These are phyloP conservation scores for Drosophila ustulata DNA, from an alignment of 2,888 invertebrate genomes.

Conservation along the genomic window DNA sequence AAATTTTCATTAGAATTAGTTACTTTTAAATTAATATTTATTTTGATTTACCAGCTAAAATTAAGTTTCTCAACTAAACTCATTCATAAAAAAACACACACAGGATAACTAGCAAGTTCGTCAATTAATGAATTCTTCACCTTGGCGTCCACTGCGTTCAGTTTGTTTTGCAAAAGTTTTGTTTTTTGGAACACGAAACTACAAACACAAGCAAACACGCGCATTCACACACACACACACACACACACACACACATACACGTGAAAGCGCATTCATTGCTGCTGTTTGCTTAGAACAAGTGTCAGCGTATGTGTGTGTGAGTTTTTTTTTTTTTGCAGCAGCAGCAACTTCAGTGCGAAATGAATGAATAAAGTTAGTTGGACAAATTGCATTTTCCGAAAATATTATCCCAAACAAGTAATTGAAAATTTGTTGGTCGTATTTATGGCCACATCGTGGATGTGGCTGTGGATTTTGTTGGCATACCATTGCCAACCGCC, in stretches of 20 bases:
- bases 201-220: slow-evolving; percentile 64
- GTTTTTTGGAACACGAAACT: slow-evolving; percentile 56
- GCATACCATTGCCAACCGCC: slow-evolving; percentile 6
- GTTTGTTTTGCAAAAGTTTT: slow-evolving; percentile 62
- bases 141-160: slow-evolving; percentile 22
- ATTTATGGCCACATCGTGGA: slow-evolving; percentile 61
- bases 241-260: slow-evolving; percentile 31
- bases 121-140: background rate
- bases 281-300: slow-evolving; percentile 57
- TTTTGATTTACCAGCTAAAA: too few relatives aligned
- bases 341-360: slow-evolving; percentile 54
- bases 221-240: slow-evolving; percentile 15
- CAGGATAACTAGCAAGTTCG: slow-evolving; percentile 11
- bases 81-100: background rate
- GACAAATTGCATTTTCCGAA: slow-evolving; percentile 81
- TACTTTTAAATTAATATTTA: too few relatives aligned
- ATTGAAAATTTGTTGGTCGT: slow-evolving; percentile 76
- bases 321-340: background rate
- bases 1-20: too few relatives aligned
- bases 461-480: slow-evolving; percentile 29
- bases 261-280: slow-evolving; percentile 58
- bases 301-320: slow-evolving; percentile 23
- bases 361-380: slow-evolving; percentile 79
- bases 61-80: too few relatives aligned
- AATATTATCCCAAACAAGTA: slow-evolving; percentile 81